Percentiles rank a stretch among this genome's conserved stretches.
Conservation (phyloP, 2,797 vertebrate genomes). For the Alfaro cultratus region DNA sequence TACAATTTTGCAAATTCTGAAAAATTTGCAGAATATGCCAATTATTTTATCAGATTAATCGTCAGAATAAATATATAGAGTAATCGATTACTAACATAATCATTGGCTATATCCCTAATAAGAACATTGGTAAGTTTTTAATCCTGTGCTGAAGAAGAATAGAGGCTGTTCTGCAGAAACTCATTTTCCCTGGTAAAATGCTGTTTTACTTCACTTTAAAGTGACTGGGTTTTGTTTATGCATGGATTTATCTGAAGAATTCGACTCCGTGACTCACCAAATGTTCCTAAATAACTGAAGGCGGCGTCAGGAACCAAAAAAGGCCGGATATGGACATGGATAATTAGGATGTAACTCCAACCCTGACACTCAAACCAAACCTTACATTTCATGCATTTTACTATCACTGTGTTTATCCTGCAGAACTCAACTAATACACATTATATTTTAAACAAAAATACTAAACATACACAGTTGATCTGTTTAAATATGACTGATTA, state of each 20-base stretch:
- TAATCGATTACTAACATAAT: too few relatives aligned
- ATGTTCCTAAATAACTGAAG: neutral
- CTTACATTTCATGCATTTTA: neutral
- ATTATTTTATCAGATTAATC: too few relatives aligned
- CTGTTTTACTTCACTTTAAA: neutral
- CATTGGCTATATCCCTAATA: too few relatives aligned
- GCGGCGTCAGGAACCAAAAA: neutral
- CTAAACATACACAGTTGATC: neutral
- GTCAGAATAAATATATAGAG: too few relatives aligned
- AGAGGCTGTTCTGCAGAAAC: neutral
- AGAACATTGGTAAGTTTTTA: neutral
- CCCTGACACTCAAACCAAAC: neutral
- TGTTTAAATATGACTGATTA: neutral
- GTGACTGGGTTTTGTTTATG: neutral
- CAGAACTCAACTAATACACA: neutral
- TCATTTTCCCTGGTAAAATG: neutral
- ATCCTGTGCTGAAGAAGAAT: neutral
- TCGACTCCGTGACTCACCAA: neutral
- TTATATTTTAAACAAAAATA: neutral
- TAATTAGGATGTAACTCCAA: neutral
- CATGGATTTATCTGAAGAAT: neutral
- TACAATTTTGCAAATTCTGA: too few relatives aligned
- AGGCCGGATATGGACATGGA: neutral
- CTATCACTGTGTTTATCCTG: neutral
- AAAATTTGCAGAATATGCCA: too few relatives aligned